Base-by-base conservation (phyloP, 2,888 invertebrate species). In the Prenolepis imparis region DNA sequence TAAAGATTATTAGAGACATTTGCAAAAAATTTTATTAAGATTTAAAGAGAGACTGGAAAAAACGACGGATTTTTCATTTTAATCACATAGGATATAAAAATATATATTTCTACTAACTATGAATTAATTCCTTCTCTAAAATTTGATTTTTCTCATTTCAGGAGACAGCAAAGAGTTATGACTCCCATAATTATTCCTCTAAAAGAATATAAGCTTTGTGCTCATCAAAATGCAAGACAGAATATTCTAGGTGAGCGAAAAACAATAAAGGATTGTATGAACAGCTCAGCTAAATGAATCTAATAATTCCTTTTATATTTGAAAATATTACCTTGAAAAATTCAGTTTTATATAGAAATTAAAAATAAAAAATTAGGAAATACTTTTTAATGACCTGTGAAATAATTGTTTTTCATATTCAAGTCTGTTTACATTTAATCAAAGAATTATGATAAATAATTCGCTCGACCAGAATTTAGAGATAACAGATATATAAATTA, bases 191-290 rank as follows among this genome's bases (percentile, higher is more conserved):
- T 75, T 66, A 66, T 75, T 64, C 11, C 18, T 64, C 8, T 64
- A 52, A 36, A 63, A 52, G 36, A 36, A 66, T 75, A 66, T 21
- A 55, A 72, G 72, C 66, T 36, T 36, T 75, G 1, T n/a, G 66
- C 24, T 66, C 39, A 24, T 64, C 75, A 64, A 52, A 75, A 44
- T 73, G 61, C 61, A 41, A 44, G 32, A 28, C 9, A 15, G 61
- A 74, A 61, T 74, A 74, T 44, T 74, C 61, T 41, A 74, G 61
- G 28, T 74, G 44, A 61, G 39, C 39, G 36, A 36, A 72, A 74
- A 74, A 74, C 44, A 61, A 74, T 61, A n/a, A 61, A 32, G 2
- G 21, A 15, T 28, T 61, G 3, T 39, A 61, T 15, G 28, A 41
- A 73, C 28, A 61, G 41, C 63, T 44, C 61, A 74, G 5, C n/a